phyloP scores from a whole-genome alignment of 2,113 vertebrate genomes.

The Tursiops truncatus region DNA sequence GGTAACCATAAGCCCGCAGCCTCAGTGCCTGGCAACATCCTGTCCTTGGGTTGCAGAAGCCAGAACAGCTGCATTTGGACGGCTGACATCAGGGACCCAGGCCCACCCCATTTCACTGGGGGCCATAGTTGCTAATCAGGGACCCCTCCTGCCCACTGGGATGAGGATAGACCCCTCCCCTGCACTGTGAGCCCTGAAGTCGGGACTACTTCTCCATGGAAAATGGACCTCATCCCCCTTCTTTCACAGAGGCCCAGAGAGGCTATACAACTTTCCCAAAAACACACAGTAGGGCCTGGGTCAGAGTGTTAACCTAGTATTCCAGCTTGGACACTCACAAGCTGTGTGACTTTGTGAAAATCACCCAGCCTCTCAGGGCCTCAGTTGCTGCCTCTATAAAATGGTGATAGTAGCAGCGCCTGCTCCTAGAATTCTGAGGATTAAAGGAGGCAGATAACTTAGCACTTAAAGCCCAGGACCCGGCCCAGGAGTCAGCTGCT shows the following conservation, averaged over 20 bases:
- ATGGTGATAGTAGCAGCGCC: background rate
- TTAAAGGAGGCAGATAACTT: background rate
- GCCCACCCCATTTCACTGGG: background rate
- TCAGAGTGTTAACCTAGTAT: background rate
- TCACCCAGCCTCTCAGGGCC: background rate
- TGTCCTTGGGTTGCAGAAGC: background rate
- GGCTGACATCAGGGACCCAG: background rate
- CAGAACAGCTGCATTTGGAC: background rate
- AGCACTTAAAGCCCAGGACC: background rate
- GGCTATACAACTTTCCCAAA: background rate
- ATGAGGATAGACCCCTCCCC: background rate
- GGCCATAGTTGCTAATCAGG: background rate
- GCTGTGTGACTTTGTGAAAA: background rate
- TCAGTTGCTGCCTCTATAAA: background rate
- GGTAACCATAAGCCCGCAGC: background rate
- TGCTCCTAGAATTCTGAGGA: background rate
- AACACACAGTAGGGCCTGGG: background rate
- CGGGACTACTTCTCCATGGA: background rate
- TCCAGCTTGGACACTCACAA: no score
- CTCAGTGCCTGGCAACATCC: background rate
- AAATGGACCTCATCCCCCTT: background rate
- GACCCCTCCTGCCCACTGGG: background rate
- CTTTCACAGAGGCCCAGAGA: background rate
- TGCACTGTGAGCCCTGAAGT: background rate
- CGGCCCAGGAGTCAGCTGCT: background rate